Evolutionary conservation across 2,797 vertebrate genomes (phyloP).

Genomic region (Cyclura pinguis): DNA sequence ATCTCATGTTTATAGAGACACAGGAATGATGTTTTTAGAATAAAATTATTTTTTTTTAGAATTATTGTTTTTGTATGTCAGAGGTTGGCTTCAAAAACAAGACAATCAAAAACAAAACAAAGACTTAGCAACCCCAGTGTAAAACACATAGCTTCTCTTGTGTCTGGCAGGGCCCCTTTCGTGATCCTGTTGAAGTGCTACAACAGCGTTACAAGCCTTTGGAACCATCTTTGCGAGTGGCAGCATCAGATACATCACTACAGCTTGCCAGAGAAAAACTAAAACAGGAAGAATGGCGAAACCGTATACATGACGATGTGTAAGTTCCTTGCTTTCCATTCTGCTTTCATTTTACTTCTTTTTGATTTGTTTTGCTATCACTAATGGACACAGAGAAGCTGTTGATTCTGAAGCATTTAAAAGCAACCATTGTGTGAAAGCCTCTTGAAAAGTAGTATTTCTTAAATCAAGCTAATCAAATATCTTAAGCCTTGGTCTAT

Average conservation of each 20-base stretch:
- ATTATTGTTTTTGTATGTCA: slow-evolving; percentile 58
- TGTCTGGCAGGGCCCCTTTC: slow-evolving; percentile 86
- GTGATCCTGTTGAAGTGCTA: slow-evolving; percentile 81
- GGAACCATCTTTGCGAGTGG: slow-evolving; percentile 83
- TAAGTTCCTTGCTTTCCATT: slow-evolving; percentile 72
- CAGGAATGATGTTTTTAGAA: background rate
- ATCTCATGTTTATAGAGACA: background rate
- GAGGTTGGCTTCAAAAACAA: slow-evolving; percentile 35
- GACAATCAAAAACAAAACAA: background rate
- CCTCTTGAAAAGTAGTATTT: background rate
- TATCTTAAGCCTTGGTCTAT: background rate
- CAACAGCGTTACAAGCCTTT: slow-evolving; percentile 84
- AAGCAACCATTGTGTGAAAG: slow-evolving; percentile 47
- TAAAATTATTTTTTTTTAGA: slow-evolving; percentile 37
- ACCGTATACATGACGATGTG: slow-evolving; percentile 75
- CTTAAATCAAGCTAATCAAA: background rate
- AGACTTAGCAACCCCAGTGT: slow-evolving; percentile 37
- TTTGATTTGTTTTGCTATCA: slow-evolving; percentile 53
- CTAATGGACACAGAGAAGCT: slow-evolving; percentile 52
- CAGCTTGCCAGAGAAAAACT: slow-evolving; percentile 79
- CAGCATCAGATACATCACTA: slow-evolving; percentile 81
- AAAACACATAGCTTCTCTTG: slow-evolving; percentile 58
- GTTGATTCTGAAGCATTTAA: slow-evolving; percentile 55
- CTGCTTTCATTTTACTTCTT: slow-evolving; percentile 43
- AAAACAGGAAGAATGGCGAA: slow-evolving; percentile 73